Evolutionary conservation across 1,140 invertebrate species (phyloP).

Genomic region (Drosophila suzukii): DNA sequence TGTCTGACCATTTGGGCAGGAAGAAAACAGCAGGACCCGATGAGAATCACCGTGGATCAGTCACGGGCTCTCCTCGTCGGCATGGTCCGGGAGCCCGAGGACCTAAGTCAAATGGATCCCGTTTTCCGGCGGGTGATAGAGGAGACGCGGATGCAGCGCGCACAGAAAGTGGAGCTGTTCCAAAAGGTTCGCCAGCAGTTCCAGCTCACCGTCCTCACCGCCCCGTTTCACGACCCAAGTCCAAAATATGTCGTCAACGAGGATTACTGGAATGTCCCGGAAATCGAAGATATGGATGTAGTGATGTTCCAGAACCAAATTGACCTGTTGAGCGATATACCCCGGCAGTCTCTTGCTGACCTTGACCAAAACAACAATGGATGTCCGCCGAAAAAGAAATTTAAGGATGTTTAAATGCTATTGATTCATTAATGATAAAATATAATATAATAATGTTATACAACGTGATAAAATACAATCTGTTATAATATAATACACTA

Average conservation of each 20-base stretch:
- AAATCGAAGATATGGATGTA: constrained; percentile 1
- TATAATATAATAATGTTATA: not conserved
- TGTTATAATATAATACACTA: too few species aligned
- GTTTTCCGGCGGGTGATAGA: constrained; percentile 28
- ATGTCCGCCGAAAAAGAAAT: not conserved
- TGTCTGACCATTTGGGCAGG: constrained; percentile 43
- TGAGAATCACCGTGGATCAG: constrained; percentile 11
- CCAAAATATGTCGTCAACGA: not conserved
- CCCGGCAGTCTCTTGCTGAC: rapidly evolving
- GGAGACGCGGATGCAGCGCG: constrained; percentile 1
- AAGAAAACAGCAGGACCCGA: not conserved
- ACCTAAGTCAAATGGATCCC: constrained; percentile 1
- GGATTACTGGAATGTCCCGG: constrained; percentile 7
- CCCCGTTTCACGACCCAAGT: not conserved
- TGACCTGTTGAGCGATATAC: constrained; percentile 4
- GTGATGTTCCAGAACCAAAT: constrained; percentile 6
- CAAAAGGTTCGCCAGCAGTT: constrained; percentile 39
- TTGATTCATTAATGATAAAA: not conserved
- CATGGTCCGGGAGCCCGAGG: not conserved
- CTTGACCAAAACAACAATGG: not conserved
- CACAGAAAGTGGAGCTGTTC: constrained; percentile 27
- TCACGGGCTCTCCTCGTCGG: constrained; percentile 24
- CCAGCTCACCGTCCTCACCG: constrained; percentile 12
- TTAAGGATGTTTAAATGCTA: too few species aligned
- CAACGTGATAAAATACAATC: too few species aligned